Base-by-base conservation (phyloP, 1,140 invertebrate genomes). In the Drosophila parabipectinata region DNA sequence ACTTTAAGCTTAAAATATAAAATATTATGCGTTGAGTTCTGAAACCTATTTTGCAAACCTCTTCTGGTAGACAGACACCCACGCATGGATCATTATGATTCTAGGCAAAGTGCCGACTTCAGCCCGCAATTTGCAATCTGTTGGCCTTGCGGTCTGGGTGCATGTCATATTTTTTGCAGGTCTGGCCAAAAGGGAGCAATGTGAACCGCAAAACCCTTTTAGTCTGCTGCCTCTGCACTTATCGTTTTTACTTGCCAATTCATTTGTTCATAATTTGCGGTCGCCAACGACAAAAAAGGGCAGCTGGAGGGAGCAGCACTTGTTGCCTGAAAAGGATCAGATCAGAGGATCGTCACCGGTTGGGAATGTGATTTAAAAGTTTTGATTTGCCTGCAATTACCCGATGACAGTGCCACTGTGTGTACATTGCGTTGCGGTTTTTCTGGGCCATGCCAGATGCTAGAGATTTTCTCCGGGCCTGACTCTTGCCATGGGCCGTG, bases 261-360 rank as follows among this genome's bases (percentile, higher is more conserved):
- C 82, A 87, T 87, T 87, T 87, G 78, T 53, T 55, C 76, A 76
- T 87, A 87, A 87, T 87, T 87, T 87, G 82, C 82, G 82, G 83
- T 87, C 50, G 14, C 26, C 48, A 44, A 15, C 5, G 7, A 18
- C 3, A 14, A 44, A 53, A 58, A 66, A 53, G 54, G 51, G 72
- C 52, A 57, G 71, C 66, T 54, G 45, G 28, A 41, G 53, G 62
- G 34, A 37, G 32, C 62, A 47, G 57, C 82, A 85, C 82, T 85
- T 87, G 82, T 75, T 71, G 73, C 18, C 2, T 6, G 34, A 55
- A 37, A 68, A 81, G 78, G 82, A 81, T 78, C 81, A 82, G 82
- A 81, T 78, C 81, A 82, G 58, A 72, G 78, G 55, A 83, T 62
- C 69, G 62, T 51, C 26, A 63, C 73, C 63, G 72, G 59, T 59